phyloP scores from a whole-genome alignment of 2,797 vertebrate genomes.

The Botia almorhae region DNA sequence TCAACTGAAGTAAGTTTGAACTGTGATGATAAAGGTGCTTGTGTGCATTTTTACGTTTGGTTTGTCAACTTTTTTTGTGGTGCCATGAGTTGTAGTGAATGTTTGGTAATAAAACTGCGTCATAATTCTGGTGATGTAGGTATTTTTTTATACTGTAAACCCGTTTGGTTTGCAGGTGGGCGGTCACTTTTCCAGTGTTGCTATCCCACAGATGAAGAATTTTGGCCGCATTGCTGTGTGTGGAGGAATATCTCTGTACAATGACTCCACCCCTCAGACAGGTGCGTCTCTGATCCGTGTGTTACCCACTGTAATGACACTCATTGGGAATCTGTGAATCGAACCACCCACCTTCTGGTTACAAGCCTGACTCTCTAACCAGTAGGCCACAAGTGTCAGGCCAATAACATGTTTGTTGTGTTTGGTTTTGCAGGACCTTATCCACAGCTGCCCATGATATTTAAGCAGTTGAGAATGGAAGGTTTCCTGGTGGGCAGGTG shows the following conservation, averaged over 20 bases:
- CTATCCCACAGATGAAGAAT: conserved; percentile 78
- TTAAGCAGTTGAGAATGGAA: conserved; percentile 76
- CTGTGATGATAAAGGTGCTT: background rate
- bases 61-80: too few species aligned
- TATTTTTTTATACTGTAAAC: background rate
- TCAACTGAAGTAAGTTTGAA: background rate
- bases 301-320: background rate
- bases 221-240: conserved; percentile 81
- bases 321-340: background rate
- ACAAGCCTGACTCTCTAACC: too few species aligned
- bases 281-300: conserved; percentile 62
- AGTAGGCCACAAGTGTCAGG: too few species aligned
- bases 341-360: too few species aligned
- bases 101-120: background rate
- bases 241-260: conserved; percentile 80
- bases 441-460: conserved; percentile 58
- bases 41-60: background rate
- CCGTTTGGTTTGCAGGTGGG: conserved; percentile 75
- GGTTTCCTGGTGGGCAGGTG: conserved; percentile 73
- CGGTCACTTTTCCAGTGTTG: conserved; percentile 76
- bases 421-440: conserved; percentile 68
- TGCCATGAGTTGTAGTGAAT: background rate
- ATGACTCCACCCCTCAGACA: conserved; percentile 69
- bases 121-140: background rate
- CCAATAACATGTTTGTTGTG: background rate